These are phyloP conservation scores for Orchesellides sinensis DNA, from an alignment of 2,888 invertebrate species.

Conservation along the genomic window DNA sequence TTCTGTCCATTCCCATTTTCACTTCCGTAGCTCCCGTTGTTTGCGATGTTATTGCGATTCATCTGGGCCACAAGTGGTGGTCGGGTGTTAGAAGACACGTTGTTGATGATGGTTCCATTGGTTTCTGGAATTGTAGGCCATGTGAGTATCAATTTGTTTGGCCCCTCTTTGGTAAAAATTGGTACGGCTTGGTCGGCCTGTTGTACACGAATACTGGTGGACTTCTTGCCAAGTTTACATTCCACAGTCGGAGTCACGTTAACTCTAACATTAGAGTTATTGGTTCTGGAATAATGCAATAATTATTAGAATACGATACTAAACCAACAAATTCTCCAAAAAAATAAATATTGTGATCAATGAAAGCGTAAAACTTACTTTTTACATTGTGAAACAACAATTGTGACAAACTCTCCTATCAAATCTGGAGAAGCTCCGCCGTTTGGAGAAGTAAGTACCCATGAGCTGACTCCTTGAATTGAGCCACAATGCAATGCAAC, in stretches of 20 bases:
- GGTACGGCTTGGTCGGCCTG: conserved; percentile 68
- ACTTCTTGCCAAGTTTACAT: conserved; percentile 91
- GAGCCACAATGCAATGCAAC: conserved; percentile 81
- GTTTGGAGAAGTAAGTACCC: conserved; percentile 71
- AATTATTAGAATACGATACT: background rate
- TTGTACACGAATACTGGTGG: conserved; percentile 81
- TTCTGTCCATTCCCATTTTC: conserved; percentile 56
- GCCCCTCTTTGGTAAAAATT: conserved; percentile 73
- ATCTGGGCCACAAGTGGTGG: conserved; percentile 52
- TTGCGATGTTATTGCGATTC: conserved; percentile 62
- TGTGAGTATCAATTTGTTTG: conserved; percentile 68
- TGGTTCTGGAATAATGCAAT: conserved; percentile 80
- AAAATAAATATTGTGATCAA: too few relatives aligned
- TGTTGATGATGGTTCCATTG: conserved; percentile 24
- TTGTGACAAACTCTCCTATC: conserved; percentile 74
- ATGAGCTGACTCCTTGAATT: conserved; percentile 73
- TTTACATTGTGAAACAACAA: conserved; percentile 70
- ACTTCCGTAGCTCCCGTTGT: conserved; percentile 47
- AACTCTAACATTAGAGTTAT: conserved; percentile 84
- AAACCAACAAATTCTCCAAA: background rate
- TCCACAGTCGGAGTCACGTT: conserved; percentile 84
- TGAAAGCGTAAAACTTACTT: conserved; percentile 68
- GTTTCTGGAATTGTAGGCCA: conserved; percentile 70
- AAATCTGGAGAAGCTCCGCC: conserved; percentile 74
- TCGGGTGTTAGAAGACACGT: conserved; percentile 24